Base-by-base conservation (phyloP, 2,113 vertebrate species). In the Eonycteris spelaea region DNA sequence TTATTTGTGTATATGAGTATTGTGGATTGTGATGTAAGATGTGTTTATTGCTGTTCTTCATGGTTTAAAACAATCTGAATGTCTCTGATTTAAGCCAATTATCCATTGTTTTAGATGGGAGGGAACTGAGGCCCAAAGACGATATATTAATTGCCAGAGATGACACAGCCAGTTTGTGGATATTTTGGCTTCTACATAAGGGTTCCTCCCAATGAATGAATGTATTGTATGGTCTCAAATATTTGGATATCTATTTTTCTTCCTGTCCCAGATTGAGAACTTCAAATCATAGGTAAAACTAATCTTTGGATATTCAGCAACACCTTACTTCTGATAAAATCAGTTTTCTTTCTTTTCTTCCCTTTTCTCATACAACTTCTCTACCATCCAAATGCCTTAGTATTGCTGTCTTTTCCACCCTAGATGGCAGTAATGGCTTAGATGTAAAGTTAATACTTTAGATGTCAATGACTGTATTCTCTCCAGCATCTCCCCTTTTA, bases 341-440 rank as follows among this genome's bases (percentile, higher is more conserved):
- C 6, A 19, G 19, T 40, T 55, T 61, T 86, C 26, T 45, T 59
- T 45, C 28, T 30, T n/a, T 67, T 73, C 38, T 55, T 57, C 45
- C 11, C 63, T 83, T 59, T 43, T 61, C 21, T 53, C n/a, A 19
- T 21, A 7, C 33, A 65, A 15, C 16, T 30, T 26, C 79, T 61
- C 51, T 22, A 55, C 13, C 40, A 63, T 35, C 33, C 67, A 63
- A 26, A 11, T n/a, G 19, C 22, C 71, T n/a, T 7, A 6, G 3
- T 12, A 18, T 28, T 48, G 22, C 43, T 82, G 51, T 15, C 48
- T 61, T 80, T 68, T 33, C 35, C 57, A 88, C 98, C 95, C 98
- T 98, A 98, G 98, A 95, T 98, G 97, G 98, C 98, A 98, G 96
- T 75, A 95, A 86, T 7, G 97, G 91, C 85, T 92, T 45, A 87